Evolutionary conservation across 2,113 vertebrate species (phyloP), one percentile per base, ranked within the genome.

Genomic region (Bufo gargarizans): DNA sequence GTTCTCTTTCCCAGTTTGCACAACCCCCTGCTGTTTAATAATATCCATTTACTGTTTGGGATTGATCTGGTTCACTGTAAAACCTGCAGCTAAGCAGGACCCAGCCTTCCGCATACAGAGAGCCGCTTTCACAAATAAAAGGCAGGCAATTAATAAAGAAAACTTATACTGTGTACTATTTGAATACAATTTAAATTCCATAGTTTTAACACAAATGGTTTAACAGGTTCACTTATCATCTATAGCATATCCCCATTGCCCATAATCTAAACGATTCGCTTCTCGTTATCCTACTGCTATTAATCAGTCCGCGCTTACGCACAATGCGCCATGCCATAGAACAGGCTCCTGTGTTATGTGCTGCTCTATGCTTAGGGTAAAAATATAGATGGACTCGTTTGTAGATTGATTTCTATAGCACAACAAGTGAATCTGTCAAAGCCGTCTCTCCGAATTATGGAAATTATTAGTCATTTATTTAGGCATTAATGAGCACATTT

Each of bases 21-120:
- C 94, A 95, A 95, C 96, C 96, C 95, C 96, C 96, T 97, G 97
- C 96, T 96, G 96, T 96, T 96, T 97, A 97, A 97, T 97, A 97
- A 97, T 97, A 97, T 97, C 96, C 95, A 96, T 97, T 96, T 96
- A 96, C 96, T 95, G 94, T 94, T 95, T 95, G 96, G 95, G 96
- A 97, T 97, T 97, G 96, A 97, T 97, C 96, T 95, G 95, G 95
- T 94, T 89, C 94, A 95, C 95, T 94, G 94, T 95, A 96, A 96
- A 96, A 96, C 95, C 94, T 94, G 43, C 93, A 95, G 95, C 93
- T 94, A 94, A 89, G 91, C 94, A 94, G 94, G 94, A 93, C 93
- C 95, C 95, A 95, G 91, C 94, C 95, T 95, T 96, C 95, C 94
- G 93, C 90, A 77, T 94, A 91, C 91, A 90, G 94, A 92, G 93